Evolutionary conservation across 1,140 invertebrate genomes (phyloP).

Genomic region (Periplaneta americana): DNA sequence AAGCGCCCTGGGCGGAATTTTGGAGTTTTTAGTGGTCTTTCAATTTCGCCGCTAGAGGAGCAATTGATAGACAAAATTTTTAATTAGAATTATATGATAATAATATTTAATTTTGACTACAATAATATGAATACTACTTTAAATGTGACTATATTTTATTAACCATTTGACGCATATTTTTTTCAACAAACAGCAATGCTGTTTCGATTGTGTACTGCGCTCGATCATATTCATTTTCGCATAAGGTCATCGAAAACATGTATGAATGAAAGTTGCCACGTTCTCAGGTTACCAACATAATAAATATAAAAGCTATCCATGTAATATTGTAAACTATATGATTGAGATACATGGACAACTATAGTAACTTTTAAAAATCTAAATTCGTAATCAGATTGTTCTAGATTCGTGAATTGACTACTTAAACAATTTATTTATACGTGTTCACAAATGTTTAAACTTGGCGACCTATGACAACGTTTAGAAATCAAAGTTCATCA

Average conservation of each 20-base stretch:
- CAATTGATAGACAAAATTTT: not conserved
- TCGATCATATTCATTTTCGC: too few species aligned
- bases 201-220: not conserved
- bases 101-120: not conserved
- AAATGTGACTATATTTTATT: not conserved
- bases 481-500: too few species aligned
- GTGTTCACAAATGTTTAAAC: too few species aligned
- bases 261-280: not conserved
- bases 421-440: too few species aligned
- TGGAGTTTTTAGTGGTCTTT: not conserved
- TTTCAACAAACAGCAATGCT: not conserved
- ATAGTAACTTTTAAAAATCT: too few species aligned
- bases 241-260: not conserved
- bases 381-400: too few species aligned
- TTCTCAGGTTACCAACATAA: not conserved
- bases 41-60: not conserved
- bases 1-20: constrained; percentile 5
- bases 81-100: not conserved
- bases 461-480: not conserved
- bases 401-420: too few species aligned
- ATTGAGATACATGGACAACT: too few species aligned
- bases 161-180: not conserved
- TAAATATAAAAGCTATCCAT: not conserved
- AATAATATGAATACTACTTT: too few species aligned
- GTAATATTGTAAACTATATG: too few species aligned